Base-by-base conservation (phyloP, 2,888 invertebrate genomes). In the Nebria brevicollis region DNA sequence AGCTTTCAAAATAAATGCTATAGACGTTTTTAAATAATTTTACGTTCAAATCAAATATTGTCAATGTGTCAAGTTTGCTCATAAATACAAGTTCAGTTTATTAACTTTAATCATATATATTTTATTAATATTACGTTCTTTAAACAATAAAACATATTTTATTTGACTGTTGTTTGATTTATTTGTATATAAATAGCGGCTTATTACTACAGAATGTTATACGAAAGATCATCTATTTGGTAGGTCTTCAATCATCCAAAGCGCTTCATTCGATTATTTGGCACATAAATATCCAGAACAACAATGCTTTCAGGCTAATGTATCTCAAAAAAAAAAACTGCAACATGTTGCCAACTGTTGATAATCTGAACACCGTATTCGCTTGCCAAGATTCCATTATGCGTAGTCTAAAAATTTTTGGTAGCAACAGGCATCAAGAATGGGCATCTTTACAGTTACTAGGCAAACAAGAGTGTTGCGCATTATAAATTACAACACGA, bases 271-370 rank as follows among this genome's bases (percentile, higher is more conserved):
- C 70, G 25, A 70, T 70, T 70, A 70, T 70, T 10, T 70, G 70
- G 26, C 70, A 70, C 34, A 70, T 70, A 70, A 70, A 70, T 70
- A 15, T 70, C 70, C 5, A 11, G 2, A 25, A 5, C 70, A 70
- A 70, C 25, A 70, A 25, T 26, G 25, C 25, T 77, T 70, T 72
- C 72, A 54, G 10, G 11, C 77, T 77, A 77, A 77, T 77, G 77
- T 70, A n/a, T 77, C 72, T 77, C 26, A 2, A 34, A 72, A 15
- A 72, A 72, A 77, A 72, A 77, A 77, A 70, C 70, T 43, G 15
- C 68, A 76, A 66, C 66, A 43, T 77, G 72, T 64, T 77, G 72
- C 77, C 77, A 77, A 77, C 77, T 77, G 77, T 77, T 77, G 77
- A 77, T 77, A 77, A 77, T 72, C 43, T 8, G 34, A 72, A 64